Evolutionary conservation across 1,140 invertebrate species (phyloP).

Genomic region (Orius laevigatus): DNA sequence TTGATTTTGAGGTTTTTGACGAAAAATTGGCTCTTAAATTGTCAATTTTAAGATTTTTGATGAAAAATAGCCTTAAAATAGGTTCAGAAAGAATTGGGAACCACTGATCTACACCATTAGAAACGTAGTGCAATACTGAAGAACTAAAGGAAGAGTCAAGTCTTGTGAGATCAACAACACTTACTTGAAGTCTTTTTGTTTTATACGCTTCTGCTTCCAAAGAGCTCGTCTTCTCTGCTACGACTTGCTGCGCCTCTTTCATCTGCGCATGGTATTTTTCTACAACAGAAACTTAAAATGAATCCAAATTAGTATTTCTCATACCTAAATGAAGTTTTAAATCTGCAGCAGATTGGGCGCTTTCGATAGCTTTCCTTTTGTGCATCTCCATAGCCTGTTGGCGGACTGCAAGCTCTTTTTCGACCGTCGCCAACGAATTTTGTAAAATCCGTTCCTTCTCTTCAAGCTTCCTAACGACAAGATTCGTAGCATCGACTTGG

Average conservation of each 20-base stretch:
- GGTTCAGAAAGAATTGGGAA: too few relatives aligned
- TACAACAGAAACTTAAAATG: constrained; percentile 32
- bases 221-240: constrained; percentile 89
- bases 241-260: constrained; percentile 92
- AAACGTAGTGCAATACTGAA: too few relatives aligned
- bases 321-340: constrained; percentile 89
- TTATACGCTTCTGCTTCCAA: constrained; percentile 93
- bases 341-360: constrained; percentile 88
- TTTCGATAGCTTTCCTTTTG: constrained; percentile 88
- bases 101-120: too few relatives aligned
- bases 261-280: constrained; percentile 92
- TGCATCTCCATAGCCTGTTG: constrained; percentile 96
- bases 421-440: constrained; percentile 78
- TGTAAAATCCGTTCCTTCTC: constrained; percentile 92
- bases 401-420: constrained; percentile 80
- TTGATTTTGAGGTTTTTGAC: too few relatives aligned
- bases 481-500: constrained; percentile 89
- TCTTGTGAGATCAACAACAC: constrained; percentile 1
- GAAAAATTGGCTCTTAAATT: too few relatives aligned
- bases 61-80: too few relatives aligned
- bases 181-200: constrained; percentile 77
- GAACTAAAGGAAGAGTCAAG: too few relatives aligned
- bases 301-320: constrained; percentile 37
- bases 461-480: constrained; percentile 85
- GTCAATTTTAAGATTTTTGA: too few relatives aligned